Base-by-base conservation (phyloP, 2,888 invertebrate species). In the Sicus ferrugineus region DNA sequence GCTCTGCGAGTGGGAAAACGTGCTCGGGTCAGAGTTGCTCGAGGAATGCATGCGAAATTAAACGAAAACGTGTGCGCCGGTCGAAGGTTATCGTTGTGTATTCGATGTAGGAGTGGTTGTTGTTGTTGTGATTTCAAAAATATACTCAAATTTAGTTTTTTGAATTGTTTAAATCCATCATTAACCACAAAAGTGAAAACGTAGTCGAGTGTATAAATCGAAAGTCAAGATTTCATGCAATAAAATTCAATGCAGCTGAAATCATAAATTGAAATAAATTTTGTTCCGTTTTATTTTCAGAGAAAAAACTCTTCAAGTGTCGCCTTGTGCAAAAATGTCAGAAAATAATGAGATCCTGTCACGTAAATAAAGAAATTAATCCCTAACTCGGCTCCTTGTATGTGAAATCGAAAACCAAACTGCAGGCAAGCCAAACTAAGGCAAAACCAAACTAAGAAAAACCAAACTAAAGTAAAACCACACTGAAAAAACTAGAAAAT, bases 281-380 rank as follows among this genome's bases (percentile, higher is more conserved):
- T n/a, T n/a, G n/a, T n/a, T n/a, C n/a, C n/a, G n/a, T n/a, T n/a
- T n/a, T n/a, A n/a, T n/a, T n/a, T n/a, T n/a, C n/a, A n/a, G n/a
- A n/a, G n/a, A n/a, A n/a, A n/a, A n/a, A n/a, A n/a, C n/a, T n/a
- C n/a, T n/a, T n/a, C n/a, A n/a, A n/a, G n/a, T n/a, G n/a, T n/a
- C n/a, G n/a, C n/a, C n/a, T n/a, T n/a, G n/a, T n/a, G n/a, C 1
- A 61, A 38, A 61, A 48, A 54, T 61, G 34, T 61, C 59, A 28
- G 48, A 70, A 76, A 81, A 78, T 77, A 78, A 80, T 80, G 79
- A 77, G 79, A 81, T 79, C 79, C 80, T 81, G 80, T 80, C 80
- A 80, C 80, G 80, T 81, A 80, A 80, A 76, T n/a, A 76, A 78
- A 76, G 77, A 77, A 78, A 68, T 61, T 34, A 69, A 64, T 19